Percentiles rank a stretch among this genome's conserved stretches.
Evolutionary conservation across 2,797 vertebrate species (phyloP).

Genomic region (Rhadinocentrus ornatus): DNA sequence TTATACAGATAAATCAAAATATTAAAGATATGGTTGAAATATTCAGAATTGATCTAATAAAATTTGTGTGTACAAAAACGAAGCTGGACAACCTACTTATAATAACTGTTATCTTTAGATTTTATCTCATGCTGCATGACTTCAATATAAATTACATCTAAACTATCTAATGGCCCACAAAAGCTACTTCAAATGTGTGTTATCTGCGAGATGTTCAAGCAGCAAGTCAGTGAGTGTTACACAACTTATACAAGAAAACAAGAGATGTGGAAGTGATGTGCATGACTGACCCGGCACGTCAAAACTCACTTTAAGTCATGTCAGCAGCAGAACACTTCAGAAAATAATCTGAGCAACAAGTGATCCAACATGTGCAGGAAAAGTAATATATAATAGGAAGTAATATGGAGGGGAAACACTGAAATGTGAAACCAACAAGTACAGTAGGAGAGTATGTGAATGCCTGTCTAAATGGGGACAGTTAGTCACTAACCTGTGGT

Average conservation of each 20-base stretch:
- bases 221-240: conserved; percentile 13
- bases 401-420: neutral
- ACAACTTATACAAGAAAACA: conserved; percentile 8
- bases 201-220: conserved; percentile 20
- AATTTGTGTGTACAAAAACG: neutral
- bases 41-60: neutral
- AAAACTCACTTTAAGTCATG: neutral
- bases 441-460: neutral
- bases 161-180: neutral
- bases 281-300: neutral
- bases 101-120: conserved; percentile 25
- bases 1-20: neutral
- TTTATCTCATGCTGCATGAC: neutral
- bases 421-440: neutral
- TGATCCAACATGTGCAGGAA: conserved; percentile 16
- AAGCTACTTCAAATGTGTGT: conserved; percentile 8
- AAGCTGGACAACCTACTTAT: neutral
- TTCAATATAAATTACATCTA: neutral
- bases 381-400: conserved; percentile 40
- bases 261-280: conserved; percentile 3
- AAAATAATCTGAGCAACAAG: conserved; percentile 6
- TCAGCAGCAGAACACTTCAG: neutral
- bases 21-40: neutral
- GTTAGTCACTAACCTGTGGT: conserved; percentile 85
- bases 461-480: too few relatives aligned